Evolutionary conservation across 2,113 vertebrate species (phyloP), one percentile per base, ranked within the genome.

Genomic region (Hemicordylus capensis): DNA sequence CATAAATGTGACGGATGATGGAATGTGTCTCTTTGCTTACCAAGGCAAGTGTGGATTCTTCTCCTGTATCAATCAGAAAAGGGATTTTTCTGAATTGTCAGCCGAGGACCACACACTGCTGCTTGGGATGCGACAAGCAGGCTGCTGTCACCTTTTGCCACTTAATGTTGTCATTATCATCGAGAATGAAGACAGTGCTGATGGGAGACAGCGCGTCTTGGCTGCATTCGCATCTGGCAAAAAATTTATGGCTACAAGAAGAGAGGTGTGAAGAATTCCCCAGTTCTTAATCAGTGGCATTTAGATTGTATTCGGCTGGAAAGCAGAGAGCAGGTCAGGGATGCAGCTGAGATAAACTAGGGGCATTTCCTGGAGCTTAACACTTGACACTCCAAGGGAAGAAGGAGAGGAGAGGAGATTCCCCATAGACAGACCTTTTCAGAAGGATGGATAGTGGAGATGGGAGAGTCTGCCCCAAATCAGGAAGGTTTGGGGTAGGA

Each of bases 271-370:
- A 28, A n/a, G 22, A 76, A 46, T 42, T n/a, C 26, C 6, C 58
- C 17, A 19, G 4, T 20, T 61, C 9, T 10, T 64, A 37, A 6
- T 1, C 17, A 51, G 31, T 0, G 9, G 26, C 11, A 3, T 3
- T 1, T 4, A 31, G 44, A 31, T 28, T 39, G 15, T 11, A 51
- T 54, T 22, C 56, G 28, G n/a, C 54, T 37, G 6, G 34, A 78
- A 37, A 39, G 19, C 14, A 2, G 54, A 31, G n/a, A 2, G 20
- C 1, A 34, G 6, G 4, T 22, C 77, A 46, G 31, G 0, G 0
- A 54, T 56, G 28, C 10, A 14, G 1, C 14, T 0, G 14, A 15
- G n/a, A 37, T 2, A 4, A 6, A 1, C 0, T 2, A 37, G 34
- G 10, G 37, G 10, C 12, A 31, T 20, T 6, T 58, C 22, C 20